These are phyloP conservation scores for Tipula confusa DNA, from an alignment of 2,888 invertebrate genomes.

Conservation along the genomic window DNA sequence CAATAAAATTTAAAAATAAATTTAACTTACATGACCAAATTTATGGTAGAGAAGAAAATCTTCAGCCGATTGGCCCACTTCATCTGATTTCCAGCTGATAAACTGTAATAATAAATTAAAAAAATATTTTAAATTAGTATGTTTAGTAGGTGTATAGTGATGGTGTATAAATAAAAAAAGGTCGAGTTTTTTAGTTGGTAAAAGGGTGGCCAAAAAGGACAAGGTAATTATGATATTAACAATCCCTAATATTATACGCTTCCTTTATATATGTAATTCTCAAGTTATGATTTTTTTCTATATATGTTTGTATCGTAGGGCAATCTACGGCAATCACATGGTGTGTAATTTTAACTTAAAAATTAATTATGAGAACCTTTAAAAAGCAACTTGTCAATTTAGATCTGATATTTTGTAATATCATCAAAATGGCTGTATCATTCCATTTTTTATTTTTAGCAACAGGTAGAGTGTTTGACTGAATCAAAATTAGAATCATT, in stretches of 20 bases:
- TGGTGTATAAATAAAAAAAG: neutral
- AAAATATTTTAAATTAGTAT: slow-evolving; percentile 27
- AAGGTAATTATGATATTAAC: neutral
- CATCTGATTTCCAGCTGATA: slow-evolving; percentile 77
- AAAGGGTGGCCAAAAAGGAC: neutral
- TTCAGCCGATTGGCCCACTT: slow-evolving; percentile 82
- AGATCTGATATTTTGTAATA: no score
- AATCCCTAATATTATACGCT: neutral
- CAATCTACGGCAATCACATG: no score
- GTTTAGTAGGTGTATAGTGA: neutral
- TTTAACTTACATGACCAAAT: slow-evolving; percentile 79
- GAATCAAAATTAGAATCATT: no score
- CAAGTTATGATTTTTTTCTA: neutral
- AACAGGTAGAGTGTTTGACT: no score
- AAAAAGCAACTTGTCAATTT: no score
- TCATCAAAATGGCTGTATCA: no score
- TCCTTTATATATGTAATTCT: neutral
- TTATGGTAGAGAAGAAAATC: slow-evolving; percentile 84
- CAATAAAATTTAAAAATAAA: neutral
- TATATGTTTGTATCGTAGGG: no score
- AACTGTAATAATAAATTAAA: slow-evolving; percentile 52
- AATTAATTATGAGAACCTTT: no score
- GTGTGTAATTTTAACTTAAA: no score
- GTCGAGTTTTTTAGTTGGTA: neutral
- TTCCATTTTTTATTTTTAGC: no score